Percentiles rank a stretch among this genome's conserved stretches.
phyloP scores from a whole-genome alignment of 2,888 invertebrate species.

The Tipula lateralis region DNA sequence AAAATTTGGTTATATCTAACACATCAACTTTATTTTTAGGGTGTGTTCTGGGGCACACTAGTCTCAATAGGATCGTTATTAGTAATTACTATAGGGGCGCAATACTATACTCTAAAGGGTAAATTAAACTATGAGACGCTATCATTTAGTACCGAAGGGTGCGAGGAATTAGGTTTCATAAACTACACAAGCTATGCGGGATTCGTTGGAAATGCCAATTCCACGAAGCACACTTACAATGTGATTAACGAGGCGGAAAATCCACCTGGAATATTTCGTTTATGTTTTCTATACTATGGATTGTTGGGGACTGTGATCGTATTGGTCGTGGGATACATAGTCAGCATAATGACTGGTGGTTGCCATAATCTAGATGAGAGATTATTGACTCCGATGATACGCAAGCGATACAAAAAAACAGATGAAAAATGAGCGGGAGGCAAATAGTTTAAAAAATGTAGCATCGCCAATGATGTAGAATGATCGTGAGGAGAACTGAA shows the following conservation, averaged over 20 bases:
- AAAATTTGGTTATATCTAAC: neutral
- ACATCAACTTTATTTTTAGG: constrained; percentile 36
- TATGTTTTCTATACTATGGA: constrained; percentile 66
- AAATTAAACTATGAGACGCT: constrained; percentile 27
- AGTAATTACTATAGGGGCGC: constrained; percentile 53
- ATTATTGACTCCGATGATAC: constrained; percentile 34
- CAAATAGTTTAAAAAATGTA: neutral
- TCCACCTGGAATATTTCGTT: constrained; percentile 48
- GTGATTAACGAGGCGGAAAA: neutral
- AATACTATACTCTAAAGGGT: constrained; percentile 35
- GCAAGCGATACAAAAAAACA: constrained; percentile 27
- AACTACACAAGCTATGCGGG: neutral
- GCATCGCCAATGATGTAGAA: neutral
- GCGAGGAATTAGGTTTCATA: constrained; percentile 30
- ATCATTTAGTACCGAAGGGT: constrained; percentile 35
- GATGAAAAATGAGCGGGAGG: neutral
- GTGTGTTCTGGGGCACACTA: constrained; percentile 54
- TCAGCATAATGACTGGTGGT: constrained; percentile 56
- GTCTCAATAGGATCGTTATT: constrained; percentile 53
- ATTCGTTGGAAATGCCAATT: neutral
- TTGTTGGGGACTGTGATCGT: constrained; percentile 58
- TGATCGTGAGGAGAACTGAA: neutral
- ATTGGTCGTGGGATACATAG: constrained; percentile 56
- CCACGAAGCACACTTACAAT: neutral
- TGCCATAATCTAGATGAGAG: constrained; percentile 34